These are phyloP conservation scores for Caerostris extrusa DNA, from an alignment of 1,140 invertebrate species.

Conservation along the genomic window DNA sequence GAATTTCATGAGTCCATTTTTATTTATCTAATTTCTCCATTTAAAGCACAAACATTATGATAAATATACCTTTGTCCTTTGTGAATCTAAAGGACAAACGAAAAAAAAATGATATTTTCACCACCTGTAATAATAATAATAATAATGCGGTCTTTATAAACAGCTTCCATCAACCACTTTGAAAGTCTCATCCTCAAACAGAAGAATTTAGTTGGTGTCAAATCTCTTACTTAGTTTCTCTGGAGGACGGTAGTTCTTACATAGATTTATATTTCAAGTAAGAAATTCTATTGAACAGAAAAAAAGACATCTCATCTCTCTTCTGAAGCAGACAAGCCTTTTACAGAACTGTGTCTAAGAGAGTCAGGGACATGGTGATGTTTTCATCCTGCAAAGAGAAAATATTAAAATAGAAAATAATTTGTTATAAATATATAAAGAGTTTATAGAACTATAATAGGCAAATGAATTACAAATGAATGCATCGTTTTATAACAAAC, in stretches of 20 bases:
- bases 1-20: background rate
- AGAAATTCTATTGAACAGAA: background rate
- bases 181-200: background rate
- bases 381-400: conserved; percentile 78
- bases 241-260: conserved; percentile 32
- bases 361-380: conserved; percentile 78
- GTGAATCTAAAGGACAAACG: background rate
- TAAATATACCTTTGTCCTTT: background rate
- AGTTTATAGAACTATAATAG: too few relatives aligned
- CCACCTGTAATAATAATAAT: background rate
- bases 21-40: conserved; percentile 8
- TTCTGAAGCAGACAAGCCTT: background rate
- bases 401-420: background rate
- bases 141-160: background rate
- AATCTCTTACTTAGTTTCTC: background rate
- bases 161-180: background rate
- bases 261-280: conserved; percentile 7
- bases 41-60: conserved; percentile 35
- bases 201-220: background rate
- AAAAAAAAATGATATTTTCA: conserved; percentile 20
- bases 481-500: too few relatives aligned
- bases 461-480: too few relatives aligned
- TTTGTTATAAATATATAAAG: too few relatives aligned
- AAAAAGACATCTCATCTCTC: background rate
- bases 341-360: conserved; percentile 79